Evolutionary conservation across 2,797 vertebrate species (phyloP).

Genomic region (Argyrosomus regius): DNA sequence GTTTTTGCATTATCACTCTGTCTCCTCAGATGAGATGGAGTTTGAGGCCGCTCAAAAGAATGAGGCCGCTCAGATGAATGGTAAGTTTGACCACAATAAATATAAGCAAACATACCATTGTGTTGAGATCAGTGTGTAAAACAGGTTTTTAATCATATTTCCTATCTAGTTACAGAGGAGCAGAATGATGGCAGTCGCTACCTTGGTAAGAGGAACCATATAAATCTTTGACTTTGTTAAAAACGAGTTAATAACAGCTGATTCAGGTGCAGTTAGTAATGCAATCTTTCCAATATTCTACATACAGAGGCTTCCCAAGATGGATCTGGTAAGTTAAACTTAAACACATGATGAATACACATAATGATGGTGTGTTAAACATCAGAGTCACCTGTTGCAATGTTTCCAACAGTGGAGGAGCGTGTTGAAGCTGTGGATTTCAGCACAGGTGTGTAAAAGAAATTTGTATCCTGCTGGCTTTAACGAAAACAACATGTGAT

Average conservation of each 20-base stretch:
- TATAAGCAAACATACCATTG: not conserved
- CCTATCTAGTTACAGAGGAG: constrained; percentile 64
- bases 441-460: constrained; percentile 60
- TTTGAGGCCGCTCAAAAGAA: constrained; percentile 76
- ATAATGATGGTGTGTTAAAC: not conserved
- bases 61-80: constrained; percentile 69
- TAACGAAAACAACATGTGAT: constrained; percentile 4
- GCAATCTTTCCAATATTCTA: constrained; percentile 13
- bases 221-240: constrained; percentile 9
- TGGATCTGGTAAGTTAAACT: constrained; percentile 67
- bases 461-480: not conserved
- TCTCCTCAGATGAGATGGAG: constrained; percentile 78
- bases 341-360: not conserved
- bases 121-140: not conserved
- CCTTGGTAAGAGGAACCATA: constrained; percentile 66
- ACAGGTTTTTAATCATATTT: not conserved
- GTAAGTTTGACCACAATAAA: constrained; percentile 57
- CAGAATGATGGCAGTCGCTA: constrained; percentile 55
- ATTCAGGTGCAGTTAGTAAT: constrained; percentile 16
- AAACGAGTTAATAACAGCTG: not conserved
- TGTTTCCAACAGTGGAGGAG: constrained; percentile 62
- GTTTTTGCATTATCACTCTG: not conserved
- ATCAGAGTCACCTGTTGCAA: constrained; percentile 10
- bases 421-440: not conserved
- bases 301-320: constrained; percentile 69